phyloP scores from a whole-genome alignment of 2,888 invertebrate species.

The Drosophila multiciliata region DNA sequence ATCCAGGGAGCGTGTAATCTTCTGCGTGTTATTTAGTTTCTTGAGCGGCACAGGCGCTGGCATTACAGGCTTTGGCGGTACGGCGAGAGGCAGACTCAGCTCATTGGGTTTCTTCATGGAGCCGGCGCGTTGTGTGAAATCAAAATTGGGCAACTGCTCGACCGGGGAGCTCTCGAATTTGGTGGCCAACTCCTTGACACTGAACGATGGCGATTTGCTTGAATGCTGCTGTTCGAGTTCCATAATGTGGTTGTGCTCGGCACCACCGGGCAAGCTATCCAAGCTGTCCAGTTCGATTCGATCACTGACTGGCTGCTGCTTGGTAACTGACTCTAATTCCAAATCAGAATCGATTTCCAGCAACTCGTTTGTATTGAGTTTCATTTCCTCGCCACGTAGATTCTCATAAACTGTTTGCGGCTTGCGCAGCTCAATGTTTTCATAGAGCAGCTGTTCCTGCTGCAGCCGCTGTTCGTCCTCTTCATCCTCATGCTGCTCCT shows the following conservation, averaged over 20 bases:
- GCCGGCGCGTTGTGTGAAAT: slow-evolving; percentile 84
- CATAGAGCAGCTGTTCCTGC: slow-evolving; percentile 82
- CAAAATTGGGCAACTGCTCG: slow-evolving; percentile 87
- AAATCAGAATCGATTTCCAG: slow-evolving; percentile 67
- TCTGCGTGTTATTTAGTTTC: slow-evolving; percentile 87
- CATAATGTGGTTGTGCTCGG: slow-evolving; percentile 58
- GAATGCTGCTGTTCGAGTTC: slow-evolving; percentile 52
- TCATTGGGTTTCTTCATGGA: slow-evolving; percentile 73
- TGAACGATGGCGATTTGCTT: slow-evolving; percentile 85
- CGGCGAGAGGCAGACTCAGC: slow-evolving; percentile 43
- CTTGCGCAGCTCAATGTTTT: slow-evolving; percentile 84
- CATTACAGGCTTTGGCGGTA: slow-evolving; percentile 44
- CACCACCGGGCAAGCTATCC: slow-evolving; percentile 70
- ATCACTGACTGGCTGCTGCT: slow-evolving; percentile 53
- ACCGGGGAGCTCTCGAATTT: slow-evolving; percentile 88
- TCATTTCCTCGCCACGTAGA: slow-evolving; percentile 82
- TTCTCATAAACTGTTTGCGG: slow-evolving; percentile 84
- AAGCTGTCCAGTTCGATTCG: slow-evolving; percentile 79
- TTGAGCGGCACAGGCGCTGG: slow-evolving; percentile 61
- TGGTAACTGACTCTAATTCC: slow-evolving; percentile 32
- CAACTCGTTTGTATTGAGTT: slow-evolving; percentile 77
- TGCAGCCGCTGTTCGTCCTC: slow-evolving; percentile 56
- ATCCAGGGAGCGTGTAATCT: slow-evolving; percentile 89
- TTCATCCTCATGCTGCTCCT: slow-evolving; percentile 49
- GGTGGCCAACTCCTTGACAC: slow-evolving; percentile 88